phyloP scores from a whole-genome alignment of 35 echinoderm and acorn worm species.

The Heliocidaris erythrogramma region DNA sequence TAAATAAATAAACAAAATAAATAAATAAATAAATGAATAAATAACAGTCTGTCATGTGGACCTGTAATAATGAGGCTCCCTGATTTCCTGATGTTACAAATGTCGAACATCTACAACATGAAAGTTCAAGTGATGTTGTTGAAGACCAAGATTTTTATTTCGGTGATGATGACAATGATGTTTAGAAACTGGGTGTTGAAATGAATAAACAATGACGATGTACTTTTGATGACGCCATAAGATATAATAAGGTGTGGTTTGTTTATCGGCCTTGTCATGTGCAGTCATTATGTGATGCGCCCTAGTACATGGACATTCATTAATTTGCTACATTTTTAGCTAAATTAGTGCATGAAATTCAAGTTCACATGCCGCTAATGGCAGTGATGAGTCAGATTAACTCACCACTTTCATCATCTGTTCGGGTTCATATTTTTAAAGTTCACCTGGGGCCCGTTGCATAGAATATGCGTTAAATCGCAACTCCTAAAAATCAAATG shows the following conservation, averaged over 20 bases:
- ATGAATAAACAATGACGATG: too few relatives aligned
- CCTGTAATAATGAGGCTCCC: too few relatives aligned
- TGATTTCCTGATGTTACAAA: too few relatives aligned
- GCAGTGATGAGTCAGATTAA: not conserved
- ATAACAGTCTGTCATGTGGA: too few relatives aligned
- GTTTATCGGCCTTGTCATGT: not conserved
- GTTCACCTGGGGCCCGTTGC: not conserved
- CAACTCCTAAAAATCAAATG: too few relatives aligned
- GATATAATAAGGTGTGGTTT: not conserved
- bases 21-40: too few relatives aligned
- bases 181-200: not conserved
- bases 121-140: too few relatives aligned
- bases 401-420: not conserved
- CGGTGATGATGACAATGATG: too few relatives aligned
- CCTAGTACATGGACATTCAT: not conserved
- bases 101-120: too few relatives aligned
- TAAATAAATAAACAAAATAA: too few relatives aligned
- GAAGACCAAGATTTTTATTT: too few relatives aligned
- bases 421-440: not conserved
- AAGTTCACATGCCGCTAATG: not conserved
- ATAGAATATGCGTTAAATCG: too few relatives aligned
- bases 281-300: not conserved
- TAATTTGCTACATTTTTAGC: not conserved
- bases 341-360: not conserved
- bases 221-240: not conserved